Evolutionary conservation across 2,888 invertebrate genomes (phyloP).

Genomic region (Helicoverpa assulta): DNA sequence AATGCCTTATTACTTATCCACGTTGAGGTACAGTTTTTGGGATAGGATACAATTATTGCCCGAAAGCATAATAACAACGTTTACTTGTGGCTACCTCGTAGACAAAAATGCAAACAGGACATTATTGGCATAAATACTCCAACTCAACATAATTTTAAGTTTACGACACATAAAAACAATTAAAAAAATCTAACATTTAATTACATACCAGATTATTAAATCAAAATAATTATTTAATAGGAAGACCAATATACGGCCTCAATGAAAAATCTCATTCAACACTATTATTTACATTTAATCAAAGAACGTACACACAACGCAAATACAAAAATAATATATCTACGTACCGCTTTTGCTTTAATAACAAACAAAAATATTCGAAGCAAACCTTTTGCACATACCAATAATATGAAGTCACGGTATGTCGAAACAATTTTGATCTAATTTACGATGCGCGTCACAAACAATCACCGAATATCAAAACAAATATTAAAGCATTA

Average conservation of each 20-base stretch:
- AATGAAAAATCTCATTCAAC: conserved; percentile 41
- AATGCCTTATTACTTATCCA: conserved; percentile 34
- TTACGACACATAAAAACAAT: conserved; percentile 62
- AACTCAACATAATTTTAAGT: conserved; percentile 60
- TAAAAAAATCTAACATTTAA: conserved; percentile 67
- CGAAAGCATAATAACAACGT: conserved; percentile 5
- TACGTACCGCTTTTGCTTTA: conserved; percentile 28
- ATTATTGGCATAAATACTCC: conserved; percentile 55
- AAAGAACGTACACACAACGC: conserved; percentile 39
- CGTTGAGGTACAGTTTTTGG: conserved; percentile 15
- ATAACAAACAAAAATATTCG: conserved; percentile 50
- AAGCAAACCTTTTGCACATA: conserved; percentile 36
- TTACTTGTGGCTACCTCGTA: conserved; percentile 53
- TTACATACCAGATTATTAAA: conserved; percentile 57
- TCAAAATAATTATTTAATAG: conserved; percentile 52
- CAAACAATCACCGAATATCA: conserved; percentile 34
- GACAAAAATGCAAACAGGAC: conserved; percentile 42
- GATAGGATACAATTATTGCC: conserved; percentile 13
- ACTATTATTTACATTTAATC: conserved; percentile 54
- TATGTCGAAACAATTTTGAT: conserved; percentile 33
- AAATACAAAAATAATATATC: conserved; percentile 55
- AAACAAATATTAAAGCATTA: conserved; percentile 51
- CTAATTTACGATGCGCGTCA: conserved; percentile 19
- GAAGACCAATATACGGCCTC: conserved; percentile 53
- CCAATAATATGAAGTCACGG: conserved; percentile 24